Percentiles rank a stretch among this genome's conserved stretches.
Conservation (phyloP, 2,113 vertebrate species). For the Morone chrysops region DNA sequence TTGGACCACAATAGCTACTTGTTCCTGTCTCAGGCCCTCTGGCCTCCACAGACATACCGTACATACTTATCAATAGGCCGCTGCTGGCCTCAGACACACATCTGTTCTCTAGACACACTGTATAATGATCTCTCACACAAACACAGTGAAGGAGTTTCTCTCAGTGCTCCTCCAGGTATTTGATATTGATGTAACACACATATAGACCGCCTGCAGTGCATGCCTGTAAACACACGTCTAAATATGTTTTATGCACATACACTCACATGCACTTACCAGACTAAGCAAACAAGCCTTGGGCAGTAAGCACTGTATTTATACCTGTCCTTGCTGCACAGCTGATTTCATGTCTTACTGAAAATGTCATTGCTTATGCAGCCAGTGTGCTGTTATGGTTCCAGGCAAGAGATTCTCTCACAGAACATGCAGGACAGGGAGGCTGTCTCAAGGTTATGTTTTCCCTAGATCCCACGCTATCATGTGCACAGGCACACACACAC, state of each 20-base stretch:
- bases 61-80: constrained; percentile 80
- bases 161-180: constrained; percentile 47
- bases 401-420: constrained; percentile 68
- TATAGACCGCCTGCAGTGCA: constrained; percentile 1
- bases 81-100: constrained; percentile 79
- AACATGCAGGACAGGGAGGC: constrained; percentile 48
- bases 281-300: constrained; percentile 42
- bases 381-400: constrained; percentile 64
- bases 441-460: constrained; percentile 79
- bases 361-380: constrained; percentile 60
- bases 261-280: constrained; percentile 34
- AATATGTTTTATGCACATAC: constrained; percentile 24
- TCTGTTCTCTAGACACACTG: constrained; percentile 65
- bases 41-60: constrained; percentile 88
- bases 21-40: constrained; percentile 90
- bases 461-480: constrained; percentile 51
- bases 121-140: constrained; percentile 72
- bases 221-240: constrained; percentile 5
- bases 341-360: constrained; percentile 41
- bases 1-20: constrained; percentile 90
- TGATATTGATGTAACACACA: constrained; percentile 56
- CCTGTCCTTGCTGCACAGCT: constrained; percentile 46
- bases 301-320: constrained; percentile 27
- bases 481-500: constrained; percentile 9
- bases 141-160: constrained; percentile 71